A percentile compares a stretch with the other conserved stretches of the same genome.
Conservation (phyloP, 2,888 invertebrate genomes). For the Odontocerum albicorne region DNA sequence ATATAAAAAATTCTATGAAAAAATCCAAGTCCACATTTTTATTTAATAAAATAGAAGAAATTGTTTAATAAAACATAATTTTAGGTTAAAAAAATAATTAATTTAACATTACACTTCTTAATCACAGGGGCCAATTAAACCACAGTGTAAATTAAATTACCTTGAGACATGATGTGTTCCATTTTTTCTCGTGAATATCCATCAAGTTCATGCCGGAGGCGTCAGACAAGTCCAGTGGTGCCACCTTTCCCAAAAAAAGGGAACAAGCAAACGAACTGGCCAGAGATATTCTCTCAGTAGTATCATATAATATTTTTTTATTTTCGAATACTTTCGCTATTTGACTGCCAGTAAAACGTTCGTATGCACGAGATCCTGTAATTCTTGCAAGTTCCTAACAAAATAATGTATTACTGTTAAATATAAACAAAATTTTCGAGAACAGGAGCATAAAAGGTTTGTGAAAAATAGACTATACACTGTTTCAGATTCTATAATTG, state of each 20-base stretch:
- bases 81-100: too few species aligned
- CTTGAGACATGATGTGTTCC: slow-evolving; percentile 75
- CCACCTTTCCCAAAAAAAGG: slow-evolving; percentile 82
- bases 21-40: too few species aligned
- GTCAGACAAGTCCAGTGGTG: slow-evolving; percentile 89
- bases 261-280: slow-evolving; percentile 93
- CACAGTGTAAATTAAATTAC: slow-evolving; percentile 44
- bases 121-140: too few species aligned
- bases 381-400: slow-evolving; percentile 71
- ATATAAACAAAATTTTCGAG: too few species aligned
- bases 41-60: too few species aligned
- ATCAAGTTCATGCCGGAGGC: slow-evolving; percentile 97
- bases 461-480: too few species aligned
- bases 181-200: slow-evolving; percentile 74
- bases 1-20: too few species aligned
- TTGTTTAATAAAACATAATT: too few species aligned
- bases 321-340: slow-evolving; percentile 84
- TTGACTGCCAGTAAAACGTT: slow-evolving; percentile 91
- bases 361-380: slow-evolving; percentile 86
- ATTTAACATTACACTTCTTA: too few species aligned
- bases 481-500: too few species aligned
- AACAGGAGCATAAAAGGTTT: too few species aligned
- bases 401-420: too few species aligned
- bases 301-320: slow-evolving; percentile 68
- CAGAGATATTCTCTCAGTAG: slow-evolving; percentile 85